Evolutionary conservation across 2,113 vertebrate genomes (phyloP), one percentile per base, ranked within the genome.

Genomic region (Hyaena hyaena): DNA sequence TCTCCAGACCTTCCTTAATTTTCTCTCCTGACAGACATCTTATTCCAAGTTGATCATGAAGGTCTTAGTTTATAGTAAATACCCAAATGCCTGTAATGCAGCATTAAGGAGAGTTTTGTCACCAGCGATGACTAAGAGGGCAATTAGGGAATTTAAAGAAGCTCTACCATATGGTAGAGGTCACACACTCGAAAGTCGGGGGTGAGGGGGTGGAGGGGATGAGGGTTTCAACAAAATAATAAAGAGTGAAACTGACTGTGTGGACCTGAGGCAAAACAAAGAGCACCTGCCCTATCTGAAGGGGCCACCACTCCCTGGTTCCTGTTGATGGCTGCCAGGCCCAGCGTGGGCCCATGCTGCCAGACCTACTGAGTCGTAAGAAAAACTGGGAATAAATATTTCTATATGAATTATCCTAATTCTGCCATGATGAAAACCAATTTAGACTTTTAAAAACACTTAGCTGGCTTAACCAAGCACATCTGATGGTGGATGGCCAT

Each of bases 351-450:
- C 35, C 61, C 17, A 1, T 24, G 10, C 35, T 55, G 50, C 21
- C 73, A 73, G 16, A 65, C 39, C 50, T n/a, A 65, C 69, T 31
- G 28, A 21, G 39, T 84, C 90, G 69, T 33, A 61, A 92, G 50
- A 61, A 4, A 95, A 85, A 17, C 21, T 61, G 2, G 50, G 33
- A 83, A 53, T 10, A 90, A 84, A 77, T 73, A 43, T 65, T 93
- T 83, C 71, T 68, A 4, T 61, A 35, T 65, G n/a, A 95, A 81
- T 77, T 88, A 90, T 77, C 8, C 28, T 31, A 84, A 43, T 66
- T 81, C 43, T 88, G 31, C 33, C 61, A 74, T 87, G 50, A 94
- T 48, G 19, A 90, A 92, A 95, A 77, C 8, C 24, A 92, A 80
- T 68, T 53, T 19, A 77, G 35, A 12, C 80, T 33, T 90, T 95